Base-by-base conservation (phyloP, 1,140 invertebrate genomes). In the Leptestheria dahalacensis region DNA sequence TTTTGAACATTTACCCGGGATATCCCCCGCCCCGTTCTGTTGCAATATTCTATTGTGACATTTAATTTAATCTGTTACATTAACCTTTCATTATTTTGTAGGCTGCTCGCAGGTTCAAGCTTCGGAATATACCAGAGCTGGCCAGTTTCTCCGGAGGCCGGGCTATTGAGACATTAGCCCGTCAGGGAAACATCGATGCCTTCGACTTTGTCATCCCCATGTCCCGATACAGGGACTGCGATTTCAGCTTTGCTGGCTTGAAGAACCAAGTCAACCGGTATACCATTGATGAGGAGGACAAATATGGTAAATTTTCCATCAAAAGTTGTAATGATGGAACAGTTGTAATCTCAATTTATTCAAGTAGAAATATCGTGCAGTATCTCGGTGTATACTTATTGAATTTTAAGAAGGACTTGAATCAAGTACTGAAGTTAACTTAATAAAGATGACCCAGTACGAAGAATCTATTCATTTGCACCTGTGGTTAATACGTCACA, bases 181-280 rank as follows among this genome's bases (percentile, higher is more conserved):
- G 69, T 53, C 72, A 76, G 67, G 85, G 88, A 12, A 73, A 92
- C 72, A 77, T 80, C 2, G 64, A 74, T 6, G 72, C 79, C 51
- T 91, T 84, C 74, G 65, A 78, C 18, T 86, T 91, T 67, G 48
- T 78, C 4, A 63, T 76, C 48, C 77, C 82, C 0, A 69, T 87
- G 69, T 67, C 69, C 6, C 73, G 70, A 62, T 75, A 79, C 60
- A 74, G 73, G 65, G 77, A 88, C 68, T 94, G 91, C 68, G 82
- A 88, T 69, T 94, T 94, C 66, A 91, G 88, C 69, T 88, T 93
- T 70, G 67, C 83, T 55, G 88, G 88, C 1, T 64, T 89, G 1
- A 84, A 84, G 67, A 79, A 76, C 65, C 72, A 68, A 47, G 74
- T 77, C 6, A 63, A 69, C 21, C 64, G 63, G 1, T 66, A 77